phyloP scores from a whole-genome alignment of 2,888 invertebrate species.

The Ennomos erosarius region DNA sequence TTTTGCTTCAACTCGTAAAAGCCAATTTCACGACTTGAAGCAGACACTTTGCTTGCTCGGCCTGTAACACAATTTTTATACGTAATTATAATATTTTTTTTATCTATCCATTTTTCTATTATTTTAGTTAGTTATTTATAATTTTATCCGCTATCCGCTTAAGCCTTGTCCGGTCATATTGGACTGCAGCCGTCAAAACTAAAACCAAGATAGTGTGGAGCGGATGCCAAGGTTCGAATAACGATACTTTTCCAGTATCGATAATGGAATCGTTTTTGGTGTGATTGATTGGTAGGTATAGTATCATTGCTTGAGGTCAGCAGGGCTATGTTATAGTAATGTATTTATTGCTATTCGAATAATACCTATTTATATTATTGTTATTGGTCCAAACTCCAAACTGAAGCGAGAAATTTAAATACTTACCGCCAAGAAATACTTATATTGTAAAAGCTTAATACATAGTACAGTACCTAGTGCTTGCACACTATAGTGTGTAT shows the following conservation, averaged over 20 bases:
- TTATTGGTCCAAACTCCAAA: no score
- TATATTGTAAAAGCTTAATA: no score
- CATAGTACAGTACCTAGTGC: no score
- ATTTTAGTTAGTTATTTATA: background rate
- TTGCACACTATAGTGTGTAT: no score
- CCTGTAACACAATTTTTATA: no score
- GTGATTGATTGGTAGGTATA: conserved; percentile 28
- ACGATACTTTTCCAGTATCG: conserved; percentile 39
- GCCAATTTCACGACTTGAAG: no score
- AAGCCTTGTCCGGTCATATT: background rate
- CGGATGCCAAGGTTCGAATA: conserved; percentile 43
- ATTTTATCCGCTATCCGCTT: background rate
- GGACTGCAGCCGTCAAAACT: conserved; percentile 25
- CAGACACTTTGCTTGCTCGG: no score
- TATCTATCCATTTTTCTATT: background rate
- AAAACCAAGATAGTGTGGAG: conserved; percentile 30
- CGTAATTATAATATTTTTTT: no score
- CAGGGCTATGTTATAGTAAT: conserved; percentile 4
- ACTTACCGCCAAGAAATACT: no score
- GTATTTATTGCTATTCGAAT: background rate
- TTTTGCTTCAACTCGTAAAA: no score
- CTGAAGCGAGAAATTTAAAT: no score
- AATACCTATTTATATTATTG: no score
- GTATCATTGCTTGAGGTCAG: conserved; percentile 33
- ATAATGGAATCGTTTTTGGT: conserved; percentile 33